Base-by-base conservation (phyloP, 2,888 invertebrate genomes). In the Neoaliturus tenellus region DNA sequence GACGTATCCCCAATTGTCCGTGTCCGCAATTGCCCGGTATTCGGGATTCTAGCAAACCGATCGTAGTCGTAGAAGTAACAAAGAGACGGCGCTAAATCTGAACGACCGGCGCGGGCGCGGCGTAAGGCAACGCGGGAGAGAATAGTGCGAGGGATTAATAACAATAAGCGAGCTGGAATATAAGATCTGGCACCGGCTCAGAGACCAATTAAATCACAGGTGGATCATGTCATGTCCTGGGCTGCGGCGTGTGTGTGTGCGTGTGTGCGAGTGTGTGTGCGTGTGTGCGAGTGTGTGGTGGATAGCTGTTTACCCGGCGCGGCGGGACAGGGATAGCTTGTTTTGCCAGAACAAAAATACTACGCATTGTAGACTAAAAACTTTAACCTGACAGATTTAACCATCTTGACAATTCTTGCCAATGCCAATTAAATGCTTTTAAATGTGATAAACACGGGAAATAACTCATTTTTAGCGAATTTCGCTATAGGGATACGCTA, bases 131-230 rank as follows among this genome's bases (percentile, higher is more conserved):
- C n/a, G n/a, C n/a, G 55, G 23, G 55, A 55, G 25, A 55, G 55
- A 55, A 55, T 55, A 55, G 55, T 3, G 23, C 55, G 3, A 55
- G 55, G 55, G 25, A 55, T 55, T 55, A 55, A 55, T 55, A 55
- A 55, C 55, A 55, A 55, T 55, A 55, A 55, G 55, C 55, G 55
- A 55, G 55, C 23, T 55, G 55, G 55, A 55, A 55, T 55, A 55
- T 55, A 55, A 55, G 55, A 23, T 55, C 55, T 55, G 55, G 55
- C 55, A 55, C 1, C 4, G 55, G 20, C 3, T 25, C 55, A 55
- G 20, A 25, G 55, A 23, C 55, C 55, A 55, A 55, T 55, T 55
- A 55, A 55, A 55, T 55, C 55, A 55, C 55, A 55, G 55, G 55
- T 55, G 55, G 20, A 55, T 55, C 55, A 55, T 55, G 55, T 55